Base-by-base conservation (phyloP, 53 echinoderm and acorn worm genomes). In the Zoroaster sp. region DNA sequence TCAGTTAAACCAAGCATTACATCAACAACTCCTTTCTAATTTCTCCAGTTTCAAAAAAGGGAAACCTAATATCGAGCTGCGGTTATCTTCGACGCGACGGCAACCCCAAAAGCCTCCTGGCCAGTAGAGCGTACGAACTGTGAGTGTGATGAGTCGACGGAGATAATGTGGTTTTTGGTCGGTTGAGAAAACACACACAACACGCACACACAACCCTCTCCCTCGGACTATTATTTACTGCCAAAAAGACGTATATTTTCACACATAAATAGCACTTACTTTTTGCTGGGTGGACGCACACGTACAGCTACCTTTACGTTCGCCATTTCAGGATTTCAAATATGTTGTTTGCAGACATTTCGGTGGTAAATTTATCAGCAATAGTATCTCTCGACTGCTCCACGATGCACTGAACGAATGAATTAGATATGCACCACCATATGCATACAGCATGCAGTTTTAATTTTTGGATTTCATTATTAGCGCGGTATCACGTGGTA, bases 221-320 rank as follows among this genome's bases (percentile, higher is more conserved):
- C 40, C 6, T 18, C 77, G 66, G 51, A 36, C 30, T 20, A 18
- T n/a, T 8, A 35, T 36, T 25, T 18, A 37, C 12, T 15, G 35
- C 25, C 34, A 44, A 51, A 79, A 55, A 40, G 20, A 79, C 36
- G 40, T 10, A 13, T 4, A 10, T 10, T 59, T 59, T 13, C 4
- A 14, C 35, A 15, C 11, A 33, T 3, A 70, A 78, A 46, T 15
- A 13, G 14, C 38, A 82, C 91, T 93, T 89, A 96, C 96, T 92
- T 91, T 90, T 93, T 94, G 55, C 93, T 86, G 5, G 93, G 83
- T 66, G 96, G 96, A 74, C 96, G 93, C 42, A 96, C 93, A 78
- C 96, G 94, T 18, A 94, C 94, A 63, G 96, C 96, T 87, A 96
- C 96, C 86, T 96, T 96, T n/a, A 96, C 96, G 89, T 94, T 96